Percentiles rank a stretch among this genome's conserved stretches.
phyloP scores from a whole-genome alignment of 2,888 invertebrate species.

The Athalia rosae region DNA sequence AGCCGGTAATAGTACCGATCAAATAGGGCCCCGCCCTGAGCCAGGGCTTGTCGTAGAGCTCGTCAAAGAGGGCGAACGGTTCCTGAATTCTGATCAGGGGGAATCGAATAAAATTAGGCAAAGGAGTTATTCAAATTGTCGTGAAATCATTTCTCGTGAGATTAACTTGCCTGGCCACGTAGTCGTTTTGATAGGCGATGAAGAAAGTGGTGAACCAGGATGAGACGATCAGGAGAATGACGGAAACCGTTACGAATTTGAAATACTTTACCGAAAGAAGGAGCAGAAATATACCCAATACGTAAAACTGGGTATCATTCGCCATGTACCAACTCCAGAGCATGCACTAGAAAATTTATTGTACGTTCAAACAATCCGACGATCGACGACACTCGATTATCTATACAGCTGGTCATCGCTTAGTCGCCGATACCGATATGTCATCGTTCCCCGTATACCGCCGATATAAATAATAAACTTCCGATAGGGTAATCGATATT shows the following conservation, averaged over 20 bases:
- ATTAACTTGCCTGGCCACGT: conserved; percentile 73
- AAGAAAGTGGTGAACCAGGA: conserved; percentile 87
- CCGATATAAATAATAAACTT: no score
- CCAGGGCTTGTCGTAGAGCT: conserved; percentile 90
- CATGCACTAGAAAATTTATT: conserved; percentile 69
- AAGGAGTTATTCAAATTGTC: conserved; percentile 15
- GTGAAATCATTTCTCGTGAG: not conserved
- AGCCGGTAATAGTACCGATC: conserved; percentile 86
- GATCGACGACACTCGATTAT: not conserved
- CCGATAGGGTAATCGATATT: no score
- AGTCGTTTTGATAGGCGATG: conserved; percentile 84
- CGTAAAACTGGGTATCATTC: conserved; percentile 73
- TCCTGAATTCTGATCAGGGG: conserved; percentile 78
- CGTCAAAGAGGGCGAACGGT: conserved; percentile 89
- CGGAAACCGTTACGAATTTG: conserved; percentile 78
- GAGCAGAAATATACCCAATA: conserved; percentile 71
- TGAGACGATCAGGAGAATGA: conserved; percentile 79
- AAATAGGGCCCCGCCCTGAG: conserved; percentile 87
- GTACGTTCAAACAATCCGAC: not conserved
- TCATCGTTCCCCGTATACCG: no score
- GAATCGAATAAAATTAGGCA: conserved; percentile 27
- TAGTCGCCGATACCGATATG: not conserved
- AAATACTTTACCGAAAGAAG: conserved; percentile 73
- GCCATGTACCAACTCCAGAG: conserved; percentile 74
- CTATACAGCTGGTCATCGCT: not conserved